These are phyloP conservation scores for Tinea pellionella DNA, from an alignment of 2,888 invertebrate genomes.

Conservation along the genomic window DNA sequence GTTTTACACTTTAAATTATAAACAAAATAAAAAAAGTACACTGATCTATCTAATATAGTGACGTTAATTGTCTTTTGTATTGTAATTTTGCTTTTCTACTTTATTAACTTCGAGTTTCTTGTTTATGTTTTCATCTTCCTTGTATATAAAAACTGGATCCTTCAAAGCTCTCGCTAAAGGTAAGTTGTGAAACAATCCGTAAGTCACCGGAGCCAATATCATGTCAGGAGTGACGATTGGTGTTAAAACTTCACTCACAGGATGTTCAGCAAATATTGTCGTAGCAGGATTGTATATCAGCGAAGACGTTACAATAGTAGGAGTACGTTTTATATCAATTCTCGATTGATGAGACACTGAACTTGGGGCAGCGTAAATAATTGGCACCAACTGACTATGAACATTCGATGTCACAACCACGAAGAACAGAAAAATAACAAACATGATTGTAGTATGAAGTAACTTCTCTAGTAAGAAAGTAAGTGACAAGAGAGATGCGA, in stretches of 20 bases:
- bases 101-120: constrained; percentile 10
- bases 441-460: neutral
- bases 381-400: constrained; percentile 34
- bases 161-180: constrained; percentile 47
- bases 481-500: constrained; percentile 30
- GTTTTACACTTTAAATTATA: neutral
- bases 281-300: constrained; percentile 35
- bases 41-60: too few relatives aligned
- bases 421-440: neutral
- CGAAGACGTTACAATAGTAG: constrained; percentile 32
- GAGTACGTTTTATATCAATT: constrained; percentile 52
- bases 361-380: constrained; percentile 58
- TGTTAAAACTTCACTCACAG: constrained; percentile 24
- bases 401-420: constrained; percentile 18
- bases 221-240: constrained; percentile 32
- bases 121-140: constrained; percentile 22
- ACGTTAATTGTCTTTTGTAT: too few relatives aligned
- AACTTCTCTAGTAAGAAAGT: neutral
- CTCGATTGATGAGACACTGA: constrained; percentile 69
- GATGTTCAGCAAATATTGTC: constrained; percentile 21
- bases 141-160: constrained; percentile 37
- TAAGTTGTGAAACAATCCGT: constrained; percentile 44
- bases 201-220: constrained; percentile 39
- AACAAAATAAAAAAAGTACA: too few relatives aligned
- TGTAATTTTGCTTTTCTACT: too few relatives aligned